Percentiles rank a stretch among this genome's conserved stretches.
phyloP scores from a whole-genome alignment of 2,888 invertebrate species.

The Tetrapedia diversipes region DNA sequence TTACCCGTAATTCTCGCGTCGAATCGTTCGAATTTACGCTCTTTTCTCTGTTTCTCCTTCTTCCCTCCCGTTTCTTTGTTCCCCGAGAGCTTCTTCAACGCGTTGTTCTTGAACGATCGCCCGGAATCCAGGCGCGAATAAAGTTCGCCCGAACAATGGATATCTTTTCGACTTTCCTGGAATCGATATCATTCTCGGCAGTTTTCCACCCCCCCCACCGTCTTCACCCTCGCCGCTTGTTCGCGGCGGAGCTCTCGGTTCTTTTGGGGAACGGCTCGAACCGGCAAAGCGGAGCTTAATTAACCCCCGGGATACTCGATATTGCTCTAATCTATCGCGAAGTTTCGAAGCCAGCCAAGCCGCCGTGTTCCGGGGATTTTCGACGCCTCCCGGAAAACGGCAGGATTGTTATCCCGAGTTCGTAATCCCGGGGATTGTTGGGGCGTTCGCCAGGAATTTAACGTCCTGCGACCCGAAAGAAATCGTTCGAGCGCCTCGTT shows the following conservation, averaged over 20 bases:
- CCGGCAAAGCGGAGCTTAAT: constrained; percentile 4
- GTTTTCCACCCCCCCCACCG: constrained; percentile 7
- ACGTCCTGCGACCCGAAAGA: no score
- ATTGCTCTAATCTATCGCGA: constrained; percentile 1
- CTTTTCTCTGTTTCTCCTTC: background rate
- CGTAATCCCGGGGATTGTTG: background rate
- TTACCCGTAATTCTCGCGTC: background rate
- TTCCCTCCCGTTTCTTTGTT: background rate
- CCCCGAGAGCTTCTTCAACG: background rate
- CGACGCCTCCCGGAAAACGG: background rate
- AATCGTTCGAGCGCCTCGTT: no score
- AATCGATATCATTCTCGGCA: constrained; percentile 7
- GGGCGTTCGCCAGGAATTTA: background rate
- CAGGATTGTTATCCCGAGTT: background rate
- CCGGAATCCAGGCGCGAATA: background rate
- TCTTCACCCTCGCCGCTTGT: no score
- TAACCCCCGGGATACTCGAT: constrained; percentile 10
- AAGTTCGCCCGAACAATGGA: constrained; percentile 6
- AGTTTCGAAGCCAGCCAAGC: background rate
- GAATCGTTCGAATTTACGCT: constrained; percentile 3
- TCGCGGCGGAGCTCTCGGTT: no score
- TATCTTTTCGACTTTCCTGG: background rate
- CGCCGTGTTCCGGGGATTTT: background rate
- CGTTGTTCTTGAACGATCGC: background rate
- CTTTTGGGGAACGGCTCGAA: background rate